A percentile compares a stretch with the other conserved stretches of the same genome.
phyloP scores from a whole-genome alignment of 2,888 invertebrate species.

The Troides helena region DNA sequence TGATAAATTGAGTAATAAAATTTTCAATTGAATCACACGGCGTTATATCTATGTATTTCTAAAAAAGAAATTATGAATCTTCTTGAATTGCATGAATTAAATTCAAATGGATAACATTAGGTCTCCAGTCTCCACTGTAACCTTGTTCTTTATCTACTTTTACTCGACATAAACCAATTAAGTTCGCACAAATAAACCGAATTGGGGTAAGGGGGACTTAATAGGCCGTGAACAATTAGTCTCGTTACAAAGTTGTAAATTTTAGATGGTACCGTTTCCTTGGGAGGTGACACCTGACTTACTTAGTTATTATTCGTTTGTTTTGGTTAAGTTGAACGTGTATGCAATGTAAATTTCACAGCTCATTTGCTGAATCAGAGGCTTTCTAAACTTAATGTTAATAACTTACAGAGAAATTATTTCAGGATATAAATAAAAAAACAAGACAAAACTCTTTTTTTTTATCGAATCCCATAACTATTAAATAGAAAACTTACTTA shows the following conservation, averaged over 20 bases:
- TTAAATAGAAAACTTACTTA: too few species aligned
- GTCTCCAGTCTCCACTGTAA: constrained; percentile 1
- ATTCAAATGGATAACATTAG: not conserved
- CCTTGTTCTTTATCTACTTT: constrained; percentile 17
- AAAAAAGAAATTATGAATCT: not conserved
- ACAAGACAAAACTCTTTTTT: not conserved
- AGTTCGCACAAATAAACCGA: constrained; percentile 24
- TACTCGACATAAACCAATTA: constrained; percentile 19
- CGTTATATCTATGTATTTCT: too few species aligned
- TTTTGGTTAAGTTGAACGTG: constrained; percentile 1
- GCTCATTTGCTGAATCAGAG: not conserved
- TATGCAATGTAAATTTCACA: not conserved
- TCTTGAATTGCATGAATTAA: not conserved
- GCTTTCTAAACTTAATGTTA: not conserved
- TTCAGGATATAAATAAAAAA: not conserved
- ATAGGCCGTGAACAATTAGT: constrained; percentile 27
- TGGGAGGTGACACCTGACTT: constrained; percentile 4
- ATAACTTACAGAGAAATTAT: not conserved
- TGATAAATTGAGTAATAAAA: too few species aligned
- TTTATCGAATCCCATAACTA: too few species aligned
- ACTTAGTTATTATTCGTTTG: not conserved
- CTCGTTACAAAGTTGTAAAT: constrained; percentile 24
- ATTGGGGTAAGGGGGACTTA: constrained; percentile 25
- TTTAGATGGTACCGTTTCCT: constrained; percentile 7
- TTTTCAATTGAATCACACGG: not conserved